Evolutionary conservation across 2,888 invertebrate genomes (phyloP).

Genomic region (Ctena decussata): DNA sequence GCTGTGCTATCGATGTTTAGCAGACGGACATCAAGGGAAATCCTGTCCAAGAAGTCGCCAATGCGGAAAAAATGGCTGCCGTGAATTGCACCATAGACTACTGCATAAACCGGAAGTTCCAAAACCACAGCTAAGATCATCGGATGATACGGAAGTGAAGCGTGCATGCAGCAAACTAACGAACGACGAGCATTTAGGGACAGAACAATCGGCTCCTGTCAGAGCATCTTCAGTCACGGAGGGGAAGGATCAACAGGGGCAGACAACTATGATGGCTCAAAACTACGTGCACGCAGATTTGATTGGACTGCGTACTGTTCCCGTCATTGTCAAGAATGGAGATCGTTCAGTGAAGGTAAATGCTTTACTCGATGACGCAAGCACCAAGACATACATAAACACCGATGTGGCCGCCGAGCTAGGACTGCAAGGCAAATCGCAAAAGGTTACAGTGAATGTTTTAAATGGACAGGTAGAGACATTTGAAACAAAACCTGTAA

Average conservation of each 20-base stretch:
- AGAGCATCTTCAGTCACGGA: not conserved
- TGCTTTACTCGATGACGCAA: constrained; percentile 30
- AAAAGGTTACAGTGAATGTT: constrained; percentile 7
- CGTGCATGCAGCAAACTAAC: not conserved
- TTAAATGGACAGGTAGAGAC: constrained; percentile 18
- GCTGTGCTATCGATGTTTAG: constrained; percentile 39
- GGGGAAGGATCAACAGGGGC: not conserved
- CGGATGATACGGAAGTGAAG: not conserved
- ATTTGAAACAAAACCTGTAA: not conserved
- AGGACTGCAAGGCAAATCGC: not conserved
- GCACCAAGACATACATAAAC: constrained; percentile 22
- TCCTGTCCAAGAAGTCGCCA: not conserved
- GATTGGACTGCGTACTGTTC: constrained; percentile 22
- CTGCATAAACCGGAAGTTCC: constrained; percentile 1
- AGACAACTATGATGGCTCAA: not conserved
- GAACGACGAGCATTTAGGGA: not conserved
- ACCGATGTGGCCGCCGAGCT: constrained; percentile 16
- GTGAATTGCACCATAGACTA: too few species aligned
- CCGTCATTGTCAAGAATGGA: constrained; percentile 1
- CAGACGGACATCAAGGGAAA: constrained; percentile 19
- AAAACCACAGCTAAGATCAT: not conserved
- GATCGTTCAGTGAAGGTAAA: not conserved
- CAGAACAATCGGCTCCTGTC: not conserved
- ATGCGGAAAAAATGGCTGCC: constrained; percentile 27
- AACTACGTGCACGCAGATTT: not conserved